Percentiles rank a stretch among this genome's conserved stretches.
Evolutionary conservation across 2,797 vertebrate genomes (phyloP).

Genomic region (Strix occidentalis): DNA sequence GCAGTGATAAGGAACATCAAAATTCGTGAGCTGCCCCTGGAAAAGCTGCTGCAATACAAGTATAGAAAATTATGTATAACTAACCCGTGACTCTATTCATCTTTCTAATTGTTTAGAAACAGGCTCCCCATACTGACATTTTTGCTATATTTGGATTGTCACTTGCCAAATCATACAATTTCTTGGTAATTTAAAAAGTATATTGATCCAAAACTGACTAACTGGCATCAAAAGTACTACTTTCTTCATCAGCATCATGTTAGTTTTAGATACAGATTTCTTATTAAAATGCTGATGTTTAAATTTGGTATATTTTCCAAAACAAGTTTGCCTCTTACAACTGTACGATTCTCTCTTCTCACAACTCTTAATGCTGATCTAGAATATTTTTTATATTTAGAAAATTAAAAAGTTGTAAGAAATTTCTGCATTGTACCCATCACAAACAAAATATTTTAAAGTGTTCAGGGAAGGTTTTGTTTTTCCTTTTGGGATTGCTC

Average conservation of each 20-base stretch:
- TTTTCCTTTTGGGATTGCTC: neutral
- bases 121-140: neutral
- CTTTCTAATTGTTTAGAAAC: neutral
- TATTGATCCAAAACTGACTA: neutral
- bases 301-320: neutral
- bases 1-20: neutral
- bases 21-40: neutral
- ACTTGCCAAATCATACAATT: neutral
- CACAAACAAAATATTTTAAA: neutral
- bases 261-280: neutral
- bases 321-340: neutral
- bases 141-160: neutral
- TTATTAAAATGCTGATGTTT: neutral
- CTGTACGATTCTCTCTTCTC: neutral
- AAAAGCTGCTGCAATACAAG: neutral
- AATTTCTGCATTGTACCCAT: neutral
- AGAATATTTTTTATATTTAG: neutral
- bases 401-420: neutral
- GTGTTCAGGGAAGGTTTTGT: neutral
- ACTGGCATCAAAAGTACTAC: neutral
- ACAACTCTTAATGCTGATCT: neutral
- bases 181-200: neutral
- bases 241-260: neutral
- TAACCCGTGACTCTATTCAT: neutral
- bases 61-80: neutral